phyloP scores from a whole-genome alignment of 2,888 invertebrate species.

The Epinotia nisella region DNA sequence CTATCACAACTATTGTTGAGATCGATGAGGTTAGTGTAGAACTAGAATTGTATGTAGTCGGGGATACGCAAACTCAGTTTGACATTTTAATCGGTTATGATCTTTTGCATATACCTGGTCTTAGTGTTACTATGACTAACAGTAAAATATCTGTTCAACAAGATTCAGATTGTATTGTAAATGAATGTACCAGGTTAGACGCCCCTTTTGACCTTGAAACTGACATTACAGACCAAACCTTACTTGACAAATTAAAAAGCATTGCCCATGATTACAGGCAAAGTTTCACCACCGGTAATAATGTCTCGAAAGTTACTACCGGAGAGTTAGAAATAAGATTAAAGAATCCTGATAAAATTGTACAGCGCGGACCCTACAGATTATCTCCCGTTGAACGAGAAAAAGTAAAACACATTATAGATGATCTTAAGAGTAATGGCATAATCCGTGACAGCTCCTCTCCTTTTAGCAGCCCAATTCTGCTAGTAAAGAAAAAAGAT shows the following conservation, averaged over 20 bases:
- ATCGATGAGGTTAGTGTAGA: conserved; percentile 2
- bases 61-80: conserved; percentile 27
- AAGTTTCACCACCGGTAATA: conserved; percentile 34
- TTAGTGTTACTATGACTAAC: conserved; percentile 27
- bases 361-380: conserved; percentile 43
- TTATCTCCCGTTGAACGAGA: conserved; percentile 41
- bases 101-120: conserved; percentile 36
- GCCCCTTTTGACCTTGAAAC: background rate
- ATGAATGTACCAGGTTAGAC: background rate
- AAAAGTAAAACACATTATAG: conserved; percentile 34
- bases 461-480: conserved; percentile 46
- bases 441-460: conserved; percentile 47
- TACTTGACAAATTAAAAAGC: background rate
- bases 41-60: conserved; percentile 19
- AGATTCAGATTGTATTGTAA: background rate
- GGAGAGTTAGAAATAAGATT: conserved; percentile 40
- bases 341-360: conserved; percentile 42
- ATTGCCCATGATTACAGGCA: background rate
- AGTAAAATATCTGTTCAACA: background rate
- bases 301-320: conserved; percentile 33
- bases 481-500: conserved; percentile 47
- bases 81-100: conserved; percentile 41
- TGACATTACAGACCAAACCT: background rate
- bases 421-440: conserved; percentile 40
- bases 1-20: conserved; percentile 16